Evolutionary conservation across 2,888 invertebrate genomes (phyloP).

Genomic region (Tuta absoluta): DNA sequence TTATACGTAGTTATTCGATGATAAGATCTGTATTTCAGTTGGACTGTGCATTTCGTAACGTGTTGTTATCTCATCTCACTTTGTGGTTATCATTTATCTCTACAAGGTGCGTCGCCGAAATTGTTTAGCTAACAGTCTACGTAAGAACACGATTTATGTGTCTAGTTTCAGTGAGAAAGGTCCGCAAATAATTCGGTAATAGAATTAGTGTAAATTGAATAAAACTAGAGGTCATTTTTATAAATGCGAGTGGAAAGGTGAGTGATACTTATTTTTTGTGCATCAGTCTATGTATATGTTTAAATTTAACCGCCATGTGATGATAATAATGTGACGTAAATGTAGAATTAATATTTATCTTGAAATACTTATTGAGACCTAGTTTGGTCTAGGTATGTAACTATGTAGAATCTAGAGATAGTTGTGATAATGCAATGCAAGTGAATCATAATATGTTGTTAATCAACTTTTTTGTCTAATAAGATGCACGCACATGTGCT

Average conservation of each 20-base stretch:
- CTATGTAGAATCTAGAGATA: neutral
- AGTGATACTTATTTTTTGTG: neutral
- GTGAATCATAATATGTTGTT: neutral
- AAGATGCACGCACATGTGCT: neutral
- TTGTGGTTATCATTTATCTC: slow-evolving; percentile 31
- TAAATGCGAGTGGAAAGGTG: neutral
- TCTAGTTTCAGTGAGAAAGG: neutral
- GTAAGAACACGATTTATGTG: neutral
- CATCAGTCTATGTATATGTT: neutral
- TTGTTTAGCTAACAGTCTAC: slow-evolving; percentile 21
- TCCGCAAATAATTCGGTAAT: neutral
- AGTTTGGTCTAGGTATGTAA: neutral
- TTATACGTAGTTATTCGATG: slow-evolving; percentile 14
- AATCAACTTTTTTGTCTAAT: neutral
- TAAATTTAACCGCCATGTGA: neutral
- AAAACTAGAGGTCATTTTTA: slow-evolving; percentile 8
- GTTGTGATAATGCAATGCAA: neutral
- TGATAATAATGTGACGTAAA: neutral
- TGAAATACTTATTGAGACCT: neutral
- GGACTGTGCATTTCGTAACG: slow-evolving; percentile 23
- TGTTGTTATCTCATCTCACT: slow-evolving; percentile 30
- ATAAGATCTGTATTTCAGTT: slow-evolving; percentile 19
- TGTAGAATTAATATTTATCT: neutral
- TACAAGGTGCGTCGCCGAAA: slow-evolving; percentile 12
- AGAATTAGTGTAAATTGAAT: neutral